phyloP scores from a whole-genome alignment of 92 coral and sea anemone species.

The Chrysogorgia sp. region DNA sequence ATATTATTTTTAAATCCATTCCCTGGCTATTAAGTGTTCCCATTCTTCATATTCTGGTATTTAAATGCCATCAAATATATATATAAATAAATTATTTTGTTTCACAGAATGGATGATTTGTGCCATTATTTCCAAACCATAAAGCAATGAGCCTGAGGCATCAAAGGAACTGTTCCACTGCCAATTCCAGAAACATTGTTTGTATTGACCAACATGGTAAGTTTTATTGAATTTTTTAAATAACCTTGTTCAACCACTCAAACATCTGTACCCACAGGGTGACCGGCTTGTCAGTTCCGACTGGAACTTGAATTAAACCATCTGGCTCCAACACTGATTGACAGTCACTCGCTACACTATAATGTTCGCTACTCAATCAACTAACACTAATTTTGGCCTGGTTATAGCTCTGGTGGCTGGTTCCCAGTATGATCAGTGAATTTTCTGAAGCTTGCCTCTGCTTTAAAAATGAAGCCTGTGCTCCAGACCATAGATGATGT shows the following conservation, averaged over 20 bases:
- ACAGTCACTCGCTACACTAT: too few relatives aligned
- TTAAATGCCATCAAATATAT: background rate
- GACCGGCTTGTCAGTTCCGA: too few relatives aligned
- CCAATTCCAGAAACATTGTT: background rate
- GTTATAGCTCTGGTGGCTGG: background rate
- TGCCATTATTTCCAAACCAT: slow-evolving; percentile 10
- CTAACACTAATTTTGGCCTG: background rate
- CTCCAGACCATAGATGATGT: too few relatives aligned
- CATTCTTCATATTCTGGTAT: background rate
- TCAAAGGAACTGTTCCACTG: background rate
- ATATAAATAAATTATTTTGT: background rate
- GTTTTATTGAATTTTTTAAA: background rate
- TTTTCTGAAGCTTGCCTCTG: too few relatives aligned
- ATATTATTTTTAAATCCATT: too few relatives aligned
- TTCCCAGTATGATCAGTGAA: too few relatives aligned
- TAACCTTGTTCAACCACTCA: too few relatives aligned
- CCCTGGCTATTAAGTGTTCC: background rate
- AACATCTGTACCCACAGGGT: too few relatives aligned
- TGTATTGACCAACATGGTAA: slow-evolving; percentile 9
- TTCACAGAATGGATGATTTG: background rate
- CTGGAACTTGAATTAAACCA: too few relatives aligned
- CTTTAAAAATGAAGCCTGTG: too few relatives aligned
- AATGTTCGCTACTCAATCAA: too few relatives aligned
- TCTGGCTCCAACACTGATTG: too few relatives aligned
- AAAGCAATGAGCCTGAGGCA: background rate